Percentiles rank a stretch among this genome's conserved stretches.
Evolutionary conservation across 2,113 vertebrate genomes (phyloP).

Genomic region (Protomyctophum bolini): DNA sequence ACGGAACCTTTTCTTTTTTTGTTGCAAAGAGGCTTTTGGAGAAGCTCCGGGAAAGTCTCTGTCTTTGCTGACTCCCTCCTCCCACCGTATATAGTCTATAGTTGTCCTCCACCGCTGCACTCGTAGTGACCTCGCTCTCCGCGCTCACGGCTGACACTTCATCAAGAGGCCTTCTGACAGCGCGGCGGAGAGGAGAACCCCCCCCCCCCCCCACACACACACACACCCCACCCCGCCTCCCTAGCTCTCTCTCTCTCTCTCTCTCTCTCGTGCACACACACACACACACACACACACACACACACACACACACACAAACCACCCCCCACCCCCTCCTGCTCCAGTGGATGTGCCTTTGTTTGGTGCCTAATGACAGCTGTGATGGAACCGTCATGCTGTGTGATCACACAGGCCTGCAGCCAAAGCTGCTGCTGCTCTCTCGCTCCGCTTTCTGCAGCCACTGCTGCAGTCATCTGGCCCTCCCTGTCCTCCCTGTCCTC

Average conservation of each 20-base stretch:
- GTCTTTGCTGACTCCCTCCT: too few species aligned
- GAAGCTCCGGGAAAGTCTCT: too few species aligned
- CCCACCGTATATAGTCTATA: background rate
- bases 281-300: background rate
- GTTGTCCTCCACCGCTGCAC: constrained; percentile 30
- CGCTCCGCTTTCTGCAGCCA: background rate
- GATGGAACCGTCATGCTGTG: constrained; percentile 78
- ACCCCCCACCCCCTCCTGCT: constrained; percentile 38
- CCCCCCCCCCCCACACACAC: background rate
- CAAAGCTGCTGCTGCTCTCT: constrained; percentile 26
- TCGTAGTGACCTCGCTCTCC: constrained; percentile 37
- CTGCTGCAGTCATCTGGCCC: constrained; percentile 9
- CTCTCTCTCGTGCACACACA: background rate
- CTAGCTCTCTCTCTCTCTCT: background rate
- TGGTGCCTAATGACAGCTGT: constrained; percentile 70
- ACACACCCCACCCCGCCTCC: background rate
- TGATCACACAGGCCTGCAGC: constrained; percentile 63
- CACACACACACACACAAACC: background rate
- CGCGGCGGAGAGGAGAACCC: constrained; percentile 44
- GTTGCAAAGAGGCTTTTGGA: too few species aligned
- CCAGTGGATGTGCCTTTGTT: constrained; percentile 64
- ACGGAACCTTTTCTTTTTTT: too few species aligned
- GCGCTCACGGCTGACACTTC: constrained; percentile 54
- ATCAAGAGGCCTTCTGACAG: constrained; percentile 56
- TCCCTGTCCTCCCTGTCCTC: constrained; percentile 15